A percentile compares a stretch with the other conserved stretches of the same genome.
These are phyloP conservation scores for Acipenser transmontanus DNA, from an alignment of 2,797 vertebrate genomes.

Conservation along the genomic window DNA sequence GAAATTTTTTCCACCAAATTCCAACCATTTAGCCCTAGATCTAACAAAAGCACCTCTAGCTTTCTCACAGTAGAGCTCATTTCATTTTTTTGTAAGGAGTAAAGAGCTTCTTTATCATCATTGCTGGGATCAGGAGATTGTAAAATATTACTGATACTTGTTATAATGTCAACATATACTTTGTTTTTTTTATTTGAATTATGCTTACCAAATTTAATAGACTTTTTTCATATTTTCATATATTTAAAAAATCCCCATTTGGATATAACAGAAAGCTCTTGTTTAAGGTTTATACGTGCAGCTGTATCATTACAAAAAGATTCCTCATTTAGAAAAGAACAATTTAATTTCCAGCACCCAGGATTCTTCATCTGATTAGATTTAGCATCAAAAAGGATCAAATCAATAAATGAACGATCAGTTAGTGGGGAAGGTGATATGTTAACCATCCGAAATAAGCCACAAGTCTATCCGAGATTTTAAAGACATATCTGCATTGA, in stretches of 20 bases:
- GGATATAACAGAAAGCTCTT: neutral
- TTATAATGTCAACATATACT: no score
- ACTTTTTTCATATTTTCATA: no score
- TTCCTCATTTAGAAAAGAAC: neutral
- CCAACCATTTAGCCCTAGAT: neutral
- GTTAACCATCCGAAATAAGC: no score
- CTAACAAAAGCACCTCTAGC: neutral
- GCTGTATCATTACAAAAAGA: neutral
- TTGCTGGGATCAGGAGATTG: neutral
- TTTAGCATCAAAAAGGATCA: neutral
- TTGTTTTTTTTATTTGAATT: no score
- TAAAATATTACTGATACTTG: no score
- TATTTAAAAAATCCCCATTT: neutral
- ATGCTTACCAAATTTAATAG: neutral
- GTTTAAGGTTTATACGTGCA: neutral
- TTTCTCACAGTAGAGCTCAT: no score
- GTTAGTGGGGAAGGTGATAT: neutral
- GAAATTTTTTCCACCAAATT: neutral
- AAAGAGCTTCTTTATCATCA: neutral
- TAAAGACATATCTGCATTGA: no score
- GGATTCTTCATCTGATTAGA: neutral
- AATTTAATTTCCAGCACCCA: neutral
- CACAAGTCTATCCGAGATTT: no score
- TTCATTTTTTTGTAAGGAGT: neutral
- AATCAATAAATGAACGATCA: neutral